These are phyloP conservation scores for Tachina lurida DNA, from an alignment of 2,888 invertebrate species.

Conservation along the genomic window DNA sequence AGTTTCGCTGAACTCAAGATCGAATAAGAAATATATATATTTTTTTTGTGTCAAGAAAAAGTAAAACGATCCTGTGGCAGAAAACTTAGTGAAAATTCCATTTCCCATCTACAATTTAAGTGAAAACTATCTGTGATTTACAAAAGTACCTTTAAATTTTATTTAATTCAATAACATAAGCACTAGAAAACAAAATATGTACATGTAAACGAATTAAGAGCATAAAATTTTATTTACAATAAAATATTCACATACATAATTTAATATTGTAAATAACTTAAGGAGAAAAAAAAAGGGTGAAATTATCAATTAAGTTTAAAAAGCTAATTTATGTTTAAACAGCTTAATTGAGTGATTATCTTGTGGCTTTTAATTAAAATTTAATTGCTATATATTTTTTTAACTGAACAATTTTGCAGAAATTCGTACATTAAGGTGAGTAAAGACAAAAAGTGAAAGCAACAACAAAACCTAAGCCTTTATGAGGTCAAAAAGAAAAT, in stretches of 20 bases:
- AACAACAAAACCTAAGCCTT: constrained; percentile 37
- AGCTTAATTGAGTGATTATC: constrained; percentile 33
- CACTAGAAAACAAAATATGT: neutral
- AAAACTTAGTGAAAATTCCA: constrained; percentile 7
- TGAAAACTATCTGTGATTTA: constrained; percentile 71
- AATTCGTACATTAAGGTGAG: constrained; percentile 53
- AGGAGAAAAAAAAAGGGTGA: constrained; percentile 7
- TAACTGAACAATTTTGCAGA: constrained; percentile 11
- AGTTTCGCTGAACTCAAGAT: constrained; percentile 73
- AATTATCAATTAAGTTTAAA: constrained; percentile 31
- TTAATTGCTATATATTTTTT: constrained; percentile 18
- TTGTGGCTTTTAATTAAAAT: constrained; percentile 53
- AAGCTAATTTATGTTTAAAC: constrained; percentile 39
- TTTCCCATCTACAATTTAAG: neutral
- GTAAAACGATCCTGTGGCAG: constrained; percentile 59
- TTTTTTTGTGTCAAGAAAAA: constrained; percentile 11
- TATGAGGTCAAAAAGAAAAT: constrained; percentile 17
- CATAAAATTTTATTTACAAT: neutral
- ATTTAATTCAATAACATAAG: constrained; percentile 4
- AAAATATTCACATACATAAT: neutral
- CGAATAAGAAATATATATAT: constrained; percentile 14
- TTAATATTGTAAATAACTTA: neutral
- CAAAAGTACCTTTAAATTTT: constrained; percentile 65
- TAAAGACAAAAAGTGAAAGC: constrained; percentile 26
- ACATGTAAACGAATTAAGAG: neutral